Evolutionary conservation across 2,888 invertebrate genomes (phyloP).

Genomic region (Stictocephala bisonia): DNA sequence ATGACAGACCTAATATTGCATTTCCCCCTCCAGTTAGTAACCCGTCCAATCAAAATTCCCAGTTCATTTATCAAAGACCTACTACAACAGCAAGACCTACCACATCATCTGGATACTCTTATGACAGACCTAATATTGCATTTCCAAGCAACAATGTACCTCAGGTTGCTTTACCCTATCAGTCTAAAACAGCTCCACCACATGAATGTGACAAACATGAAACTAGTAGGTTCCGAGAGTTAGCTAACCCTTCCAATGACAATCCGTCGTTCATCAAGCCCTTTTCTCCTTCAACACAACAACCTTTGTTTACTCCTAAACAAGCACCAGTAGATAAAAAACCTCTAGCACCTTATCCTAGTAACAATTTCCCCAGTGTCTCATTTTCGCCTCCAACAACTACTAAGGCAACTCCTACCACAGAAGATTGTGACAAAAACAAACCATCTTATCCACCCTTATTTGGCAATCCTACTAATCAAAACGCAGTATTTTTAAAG

Average conservation of each 20-base stretch:
- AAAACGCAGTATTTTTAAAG: no score
- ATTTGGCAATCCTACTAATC: no score
- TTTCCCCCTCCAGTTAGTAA: no score
- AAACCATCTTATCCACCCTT: neutral
- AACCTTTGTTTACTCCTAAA: no score
- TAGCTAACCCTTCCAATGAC: constrained; percentile 17
- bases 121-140: constrained; percentile 26
- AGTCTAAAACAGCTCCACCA: constrained; percentile 1
- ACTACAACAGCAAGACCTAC: neutral
- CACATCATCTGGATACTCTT: neutral
- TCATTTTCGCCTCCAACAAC: no score
- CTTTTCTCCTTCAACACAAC: neutral
- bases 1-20: neutral
- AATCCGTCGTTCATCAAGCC: neutral
- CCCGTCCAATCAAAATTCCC: constrained; percentile 26
- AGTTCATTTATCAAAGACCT: neutral
- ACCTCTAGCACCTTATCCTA: no score
- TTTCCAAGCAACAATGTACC: constrained; percentile 21
- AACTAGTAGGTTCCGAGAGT: no score
- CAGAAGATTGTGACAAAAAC: constrained; percentile 9
- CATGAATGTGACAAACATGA: constrained; percentile 18
- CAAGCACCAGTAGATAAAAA: no score
- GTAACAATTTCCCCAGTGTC: no score
- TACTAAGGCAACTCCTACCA: no score
- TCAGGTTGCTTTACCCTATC: neutral